A percentile compares a stretch with the other conserved stretches of the same genome.
Conservation (phyloP, 64 coral and sea anemone genomes). For the Pocillopora verrucosa region DNA sequence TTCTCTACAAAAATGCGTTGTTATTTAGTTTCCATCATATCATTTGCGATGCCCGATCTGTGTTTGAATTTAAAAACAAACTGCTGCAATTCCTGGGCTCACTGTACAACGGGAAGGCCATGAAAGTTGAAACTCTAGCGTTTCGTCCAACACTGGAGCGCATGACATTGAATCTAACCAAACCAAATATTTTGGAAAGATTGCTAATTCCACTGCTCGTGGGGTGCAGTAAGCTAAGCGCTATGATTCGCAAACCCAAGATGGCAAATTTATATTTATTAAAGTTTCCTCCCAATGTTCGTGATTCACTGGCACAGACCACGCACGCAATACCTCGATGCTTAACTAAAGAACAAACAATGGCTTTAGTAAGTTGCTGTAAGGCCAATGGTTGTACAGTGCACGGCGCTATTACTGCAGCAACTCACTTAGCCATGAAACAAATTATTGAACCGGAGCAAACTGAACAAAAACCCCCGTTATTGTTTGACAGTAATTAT, state of each 20-base stretch:
- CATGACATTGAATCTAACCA: neutral
- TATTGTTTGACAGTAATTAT: constrained; percentile 3
- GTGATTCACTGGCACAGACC: neutral
- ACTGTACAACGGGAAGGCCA: constrained; percentile 3
- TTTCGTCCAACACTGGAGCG: neutral
- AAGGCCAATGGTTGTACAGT: constrained; percentile 43
- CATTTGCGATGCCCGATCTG: constrained; percentile 34
- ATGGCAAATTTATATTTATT: constrained; percentile 38
- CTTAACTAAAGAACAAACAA: constrained; percentile 19
- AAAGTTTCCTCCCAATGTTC: neutral
- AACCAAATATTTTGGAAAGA: constrained; percentile 7
- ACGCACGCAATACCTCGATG: constrained; percentile 9
- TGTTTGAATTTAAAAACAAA: constrained; percentile 36
- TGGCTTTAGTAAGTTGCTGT: constrained; percentile 7
- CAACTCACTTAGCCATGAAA: constrained; percentile 38
- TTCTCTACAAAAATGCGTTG: constrained; percentile 33
- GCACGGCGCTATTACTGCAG: constrained; percentile 52
- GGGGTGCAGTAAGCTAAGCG: constrained; percentile 11
- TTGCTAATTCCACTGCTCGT: constrained; percentile 12
- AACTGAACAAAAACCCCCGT: neutral
- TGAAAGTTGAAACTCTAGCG: constrained; percentile 4
- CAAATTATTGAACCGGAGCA: constrained; percentile 6
- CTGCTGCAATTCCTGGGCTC: constrained; percentile 27
- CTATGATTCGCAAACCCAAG: neutral
- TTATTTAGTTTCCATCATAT: constrained; percentile 59